phyloP scores from a whole-genome alignment of 1,140 invertebrate species.

The Aphelenchoides fujianensis region DNA sequence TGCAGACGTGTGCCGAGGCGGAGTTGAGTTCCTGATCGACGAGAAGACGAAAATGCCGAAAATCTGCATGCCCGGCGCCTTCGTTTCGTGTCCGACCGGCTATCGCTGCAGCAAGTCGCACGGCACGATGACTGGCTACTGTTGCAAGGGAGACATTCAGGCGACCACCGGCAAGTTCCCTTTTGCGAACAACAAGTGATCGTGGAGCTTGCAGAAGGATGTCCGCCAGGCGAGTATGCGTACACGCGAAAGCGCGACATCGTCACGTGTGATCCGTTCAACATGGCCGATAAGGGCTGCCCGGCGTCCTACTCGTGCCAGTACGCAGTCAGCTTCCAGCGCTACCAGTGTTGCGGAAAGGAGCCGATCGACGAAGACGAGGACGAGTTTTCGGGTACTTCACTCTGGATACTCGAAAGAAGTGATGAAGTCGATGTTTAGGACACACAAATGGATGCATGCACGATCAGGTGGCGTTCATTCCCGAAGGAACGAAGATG shows the following conservation, averaged over 20 bases:
- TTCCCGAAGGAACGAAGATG: constrained; percentile 29
- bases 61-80: constrained; percentile 55
- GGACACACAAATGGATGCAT: constrained; percentile 48
- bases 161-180: constrained; percentile 26
- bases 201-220: constrained; percentile 35
- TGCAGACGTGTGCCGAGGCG: constrained; percentile 56
- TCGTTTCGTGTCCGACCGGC: constrained; percentile 46
- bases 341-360: constrained; percentile 59
- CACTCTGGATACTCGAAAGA: constrained; percentile 26
- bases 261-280: constrained; percentile 56
- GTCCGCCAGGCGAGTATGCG: constrained; percentile 50
- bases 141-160: constrained; percentile 53
- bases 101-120: constrained; percentile 48
- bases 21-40: constrained; percentile 53
- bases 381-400: constrained; percentile 28
- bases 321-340: constrained; percentile 50
- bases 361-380: constrained; percentile 54
- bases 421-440: constrained; percentile 20
- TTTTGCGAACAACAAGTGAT: constrained; percentile 15
- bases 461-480: constrained; percentile 46
- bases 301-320: constrained; percentile 50
- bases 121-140: constrained; percentile 42
- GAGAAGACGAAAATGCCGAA: constrained; percentile 58
- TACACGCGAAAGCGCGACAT: constrained; percentile 47
- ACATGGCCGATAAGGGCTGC: constrained; percentile 46